Percentiles rank a stretch among this genome's conserved stretches.
phyloP scores from a whole-genome alignment of 64 coral and sea anemone genomes.

The Pocillopora damicornis region DNA sequence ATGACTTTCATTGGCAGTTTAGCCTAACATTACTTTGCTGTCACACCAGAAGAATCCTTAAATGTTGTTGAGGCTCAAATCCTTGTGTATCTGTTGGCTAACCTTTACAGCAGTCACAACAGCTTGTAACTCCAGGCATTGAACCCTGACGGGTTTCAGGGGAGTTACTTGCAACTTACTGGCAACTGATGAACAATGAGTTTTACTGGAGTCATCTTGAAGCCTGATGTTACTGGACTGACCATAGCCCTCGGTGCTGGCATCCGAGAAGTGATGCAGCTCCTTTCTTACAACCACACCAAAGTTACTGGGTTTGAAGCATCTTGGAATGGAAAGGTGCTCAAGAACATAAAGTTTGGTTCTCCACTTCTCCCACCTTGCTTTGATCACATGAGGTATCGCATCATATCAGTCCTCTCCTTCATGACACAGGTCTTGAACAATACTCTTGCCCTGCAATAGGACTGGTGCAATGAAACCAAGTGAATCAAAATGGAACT shows the following conservation, averaged over 20 bases:
- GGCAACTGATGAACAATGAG: neutral
- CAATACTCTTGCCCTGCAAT: conserved; percentile 16
- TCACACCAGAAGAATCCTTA: conserved; percentile 28
- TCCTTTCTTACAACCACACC: neutral
- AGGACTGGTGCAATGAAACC: neutral
- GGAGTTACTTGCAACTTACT: conserved; percentile 21
- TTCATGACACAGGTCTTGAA: conserved; percentile 4
- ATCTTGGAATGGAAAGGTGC: neutral
- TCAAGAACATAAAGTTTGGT: neutral
- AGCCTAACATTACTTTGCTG: conserved; percentile 18
- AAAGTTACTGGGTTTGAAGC: conserved; percentile 30
- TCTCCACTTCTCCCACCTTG: conserved; percentile 13
- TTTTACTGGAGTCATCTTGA: neutral
- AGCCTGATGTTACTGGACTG: conserved; percentile 6
- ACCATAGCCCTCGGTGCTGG: neutral
- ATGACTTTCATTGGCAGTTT: neutral
- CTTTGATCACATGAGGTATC: neutral
- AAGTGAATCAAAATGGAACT: conserved; percentile 20
- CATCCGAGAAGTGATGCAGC: no score
- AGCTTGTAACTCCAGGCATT: conserved; percentile 4
- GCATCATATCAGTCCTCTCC: conserved; percentile 2
- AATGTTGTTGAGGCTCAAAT: neutral
- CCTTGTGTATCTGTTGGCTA: neutral
- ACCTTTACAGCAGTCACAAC: neutral
- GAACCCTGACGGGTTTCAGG: conserved; percentile 10